A percentile compares a stretch with the other conserved stretches of the same genome.
These are phyloP conservation scores for Acronicta alni DNA, from an alignment of 2,888 invertebrate genomes.

Conservation along the genomic window DNA sequence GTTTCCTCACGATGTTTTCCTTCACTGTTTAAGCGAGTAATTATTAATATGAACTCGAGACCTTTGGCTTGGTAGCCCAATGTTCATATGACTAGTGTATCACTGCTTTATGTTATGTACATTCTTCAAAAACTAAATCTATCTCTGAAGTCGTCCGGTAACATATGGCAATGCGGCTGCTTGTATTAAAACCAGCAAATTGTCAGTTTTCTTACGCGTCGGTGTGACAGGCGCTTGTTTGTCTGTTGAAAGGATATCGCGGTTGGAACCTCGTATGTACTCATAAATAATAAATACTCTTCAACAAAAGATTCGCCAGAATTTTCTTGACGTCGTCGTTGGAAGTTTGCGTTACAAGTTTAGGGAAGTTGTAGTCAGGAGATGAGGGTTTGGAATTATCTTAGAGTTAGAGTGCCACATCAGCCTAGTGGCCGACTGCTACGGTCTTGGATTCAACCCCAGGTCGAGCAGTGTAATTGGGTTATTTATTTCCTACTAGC, in stretches of 20 bases:
- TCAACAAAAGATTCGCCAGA: slow-evolving; percentile 70
- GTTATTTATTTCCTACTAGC: too few species aligned
- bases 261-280: slow-evolving; percentile 64
- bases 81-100: too few species aligned
- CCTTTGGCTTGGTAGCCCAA: too few species aligned
- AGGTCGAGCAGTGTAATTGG: too few species aligned
- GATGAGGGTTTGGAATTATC: background rate
- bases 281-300: slow-evolving; percentile 68
- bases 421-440: too few species aligned
- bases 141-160: background rate
- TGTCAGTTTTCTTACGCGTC: slow-evolving; percentile 24
- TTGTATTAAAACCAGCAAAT: background rate
- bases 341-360: slow-evolving; percentile 51
- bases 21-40: too few species aligned
- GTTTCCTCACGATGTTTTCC: too few species aligned
- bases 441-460: too few species aligned
- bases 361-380: slow-evolving; percentile 17
- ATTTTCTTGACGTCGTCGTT: slow-evolving; percentile 51
- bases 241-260: slow-evolving; percentile 58
- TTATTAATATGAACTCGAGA: too few species aligned
- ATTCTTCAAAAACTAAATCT: background rate
- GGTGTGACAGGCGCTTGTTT: slow-evolving; percentile 59
- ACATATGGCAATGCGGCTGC: too few species aligned
- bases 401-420: background rate
- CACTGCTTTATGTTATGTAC: too few species aligned